Base-by-base conservation (phyloP, 2,888 invertebrate genomes). In the Pammene fasciana region DNA sequence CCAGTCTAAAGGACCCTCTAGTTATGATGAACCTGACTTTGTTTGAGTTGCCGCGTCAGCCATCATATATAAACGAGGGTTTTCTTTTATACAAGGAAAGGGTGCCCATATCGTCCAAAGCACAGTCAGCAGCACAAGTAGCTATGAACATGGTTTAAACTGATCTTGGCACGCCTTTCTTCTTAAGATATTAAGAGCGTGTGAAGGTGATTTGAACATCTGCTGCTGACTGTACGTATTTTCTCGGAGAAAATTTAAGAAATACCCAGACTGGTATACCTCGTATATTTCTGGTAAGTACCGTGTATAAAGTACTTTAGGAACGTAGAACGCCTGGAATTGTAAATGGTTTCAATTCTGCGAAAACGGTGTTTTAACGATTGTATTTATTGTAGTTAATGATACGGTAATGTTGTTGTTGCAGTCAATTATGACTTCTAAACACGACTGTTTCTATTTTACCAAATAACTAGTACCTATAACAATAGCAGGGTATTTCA, bases 271-370 rank as follows among this genome's bases (percentile, higher is more conserved):
- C 46, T 65, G 46, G 45, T 41, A 10, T 34, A 56, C 41, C 26
- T 18, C 48, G 65, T 65, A 56, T 65, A 57, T 65, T 57, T 45
- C 56, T 38, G 14, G 65, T 41, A 65, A 65, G 46, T 18, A 46
- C 56, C 38, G 56, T 26, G 56, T 26, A 46, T 34, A 65, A 65
- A 65, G 65, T 46, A 55, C 56, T 65, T 57, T 65, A 50, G 56
- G n/a, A 38, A 8, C 26, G 50, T 50, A 34, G 41, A 45, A 14
- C 41, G 18, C 10, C 3, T 11, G 57, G 65, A 46, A 16, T 38
- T 38, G 36, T 46, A 57, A 65, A 65, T 38, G 46, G 65, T 65
- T 65, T 56, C 36, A 56, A 56, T 65, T 65, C 41, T 65, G 36
- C 16, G 36, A 46, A 55, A 13, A 36, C 9, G 9, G 14, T 36